Evolutionary conservation across 2,888 invertebrate species (phyloP).

Genomic region (Adela reaumurella): DNA sequence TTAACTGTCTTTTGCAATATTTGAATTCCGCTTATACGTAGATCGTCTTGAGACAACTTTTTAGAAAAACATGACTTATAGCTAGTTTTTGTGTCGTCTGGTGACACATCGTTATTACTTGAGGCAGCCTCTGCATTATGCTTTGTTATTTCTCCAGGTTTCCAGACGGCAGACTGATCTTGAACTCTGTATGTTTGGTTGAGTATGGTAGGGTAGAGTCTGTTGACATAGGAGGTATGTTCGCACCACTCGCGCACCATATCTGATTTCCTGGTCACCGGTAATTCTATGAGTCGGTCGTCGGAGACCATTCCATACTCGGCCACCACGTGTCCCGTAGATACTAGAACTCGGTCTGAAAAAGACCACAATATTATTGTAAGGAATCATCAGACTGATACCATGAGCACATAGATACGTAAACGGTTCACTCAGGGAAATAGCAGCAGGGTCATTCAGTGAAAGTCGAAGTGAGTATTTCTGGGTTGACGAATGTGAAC

Average conservation of each 20-base stretch:
- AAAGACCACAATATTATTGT: constrained; percentile 8
- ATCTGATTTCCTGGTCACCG: constrained; percentile 32
- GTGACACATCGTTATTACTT: background rate
- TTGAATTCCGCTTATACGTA: constrained; percentile 34
- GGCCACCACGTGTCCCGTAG: constrained; percentile 56
- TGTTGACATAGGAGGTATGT: constrained; percentile 37
- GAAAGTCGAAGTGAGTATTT: no score
- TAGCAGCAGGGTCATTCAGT: no score
- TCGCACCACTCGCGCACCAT: constrained; percentile 45
- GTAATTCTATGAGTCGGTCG: constrained; percentile 22
- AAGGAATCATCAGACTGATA: constrained; percentile 2
- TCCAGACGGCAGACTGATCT: constrained; percentile 28
- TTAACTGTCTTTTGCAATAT: constrained; percentile 21
- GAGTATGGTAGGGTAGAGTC: constrained; percentile 42
- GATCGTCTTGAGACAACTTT: constrained; percentile 14
- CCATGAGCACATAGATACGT: background rate
- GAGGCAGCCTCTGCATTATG: no score
- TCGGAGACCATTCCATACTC: constrained; percentile 49
- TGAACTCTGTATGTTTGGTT: constrained; percentile 35
- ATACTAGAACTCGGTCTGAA: constrained; percentile 62
- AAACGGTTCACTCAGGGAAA: no score
- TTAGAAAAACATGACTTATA: constrained; percentile 35
- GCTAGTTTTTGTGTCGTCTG: constrained; percentile 22
- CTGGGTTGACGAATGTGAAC: no score
- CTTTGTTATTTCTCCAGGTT: constrained; percentile 19